Conservation (phyloP, 2,888 invertebrate species). For the Scaptomyza caliginosa region DNA sequence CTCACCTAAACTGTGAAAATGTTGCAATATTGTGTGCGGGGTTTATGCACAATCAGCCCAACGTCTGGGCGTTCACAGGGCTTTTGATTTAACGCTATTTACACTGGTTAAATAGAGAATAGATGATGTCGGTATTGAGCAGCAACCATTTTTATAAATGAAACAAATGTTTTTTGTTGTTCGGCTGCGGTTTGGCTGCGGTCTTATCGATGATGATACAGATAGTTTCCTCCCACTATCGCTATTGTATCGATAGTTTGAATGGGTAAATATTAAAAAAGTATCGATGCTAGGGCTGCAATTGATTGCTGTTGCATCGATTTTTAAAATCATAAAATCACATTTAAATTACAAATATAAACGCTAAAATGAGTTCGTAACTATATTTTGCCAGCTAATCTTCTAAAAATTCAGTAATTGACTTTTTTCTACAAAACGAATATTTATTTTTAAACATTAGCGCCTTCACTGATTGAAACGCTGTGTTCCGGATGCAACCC, state of each 20-base stretch:
- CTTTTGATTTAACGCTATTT: constrained; percentile 32
- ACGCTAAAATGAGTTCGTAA: background rate
- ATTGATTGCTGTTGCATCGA: constrained; percentile 7
- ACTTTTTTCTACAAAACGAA: accelerated
- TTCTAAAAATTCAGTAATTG: background rate
- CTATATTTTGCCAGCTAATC: background rate
- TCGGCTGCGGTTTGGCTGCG: constrained; percentile 59
- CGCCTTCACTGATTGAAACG: constrained; percentile 9
- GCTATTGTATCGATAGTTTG: constrained; percentile 23
- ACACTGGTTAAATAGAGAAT: constrained; percentile 40
- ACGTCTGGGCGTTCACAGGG: constrained; percentile 21
- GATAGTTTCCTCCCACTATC: constrained; percentile 21
- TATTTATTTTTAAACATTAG: constrained; percentile 10
- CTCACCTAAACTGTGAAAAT: constrained; percentile 66
- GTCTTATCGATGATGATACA: constrained; percentile 41
- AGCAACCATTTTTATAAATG: constrained; percentile 62
- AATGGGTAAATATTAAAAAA: background rate
- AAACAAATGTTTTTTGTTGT: constrained; percentile 72
- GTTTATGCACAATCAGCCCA: constrained; percentile 38
- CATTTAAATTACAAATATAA: background rate
- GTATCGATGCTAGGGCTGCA: constrained; percentile 47
- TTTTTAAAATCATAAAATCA: background rate
- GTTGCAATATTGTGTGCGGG: constrained; percentile 62
- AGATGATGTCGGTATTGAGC: constrained; percentile 21
- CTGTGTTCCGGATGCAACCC: constrained; percentile 59